Evolutionary conservation across 2,113 vertebrate genomes (phyloP).

Genomic region (Tiliqua scincoides): DNA sequence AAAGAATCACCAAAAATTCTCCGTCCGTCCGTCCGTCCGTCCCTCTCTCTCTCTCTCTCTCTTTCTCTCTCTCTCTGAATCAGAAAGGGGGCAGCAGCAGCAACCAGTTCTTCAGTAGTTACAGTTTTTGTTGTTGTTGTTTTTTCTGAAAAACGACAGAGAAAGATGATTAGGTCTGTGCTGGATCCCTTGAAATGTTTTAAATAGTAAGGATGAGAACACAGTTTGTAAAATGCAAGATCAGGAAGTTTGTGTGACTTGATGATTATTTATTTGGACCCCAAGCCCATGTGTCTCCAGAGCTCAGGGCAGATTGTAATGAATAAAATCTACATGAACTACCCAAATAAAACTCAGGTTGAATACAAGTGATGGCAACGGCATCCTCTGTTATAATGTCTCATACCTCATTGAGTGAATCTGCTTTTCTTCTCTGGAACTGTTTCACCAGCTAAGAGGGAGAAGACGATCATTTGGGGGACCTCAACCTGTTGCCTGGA

Average conservation of each 20-base stretch:
- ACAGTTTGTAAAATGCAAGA: background rate
- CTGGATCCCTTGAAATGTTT: constrained; percentile 2
- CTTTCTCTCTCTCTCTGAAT: no score
- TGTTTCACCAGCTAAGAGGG: background rate
- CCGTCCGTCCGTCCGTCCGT: no score
- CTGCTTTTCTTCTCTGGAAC: background rate
- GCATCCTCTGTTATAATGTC: background rate
- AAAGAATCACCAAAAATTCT: background rate
- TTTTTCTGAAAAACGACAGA: background rate
- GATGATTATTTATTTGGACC: background rate
- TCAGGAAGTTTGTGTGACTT: background rate
- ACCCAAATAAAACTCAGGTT: background rate
- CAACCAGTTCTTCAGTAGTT: rapidly evolving
- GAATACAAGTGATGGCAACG: background rate
- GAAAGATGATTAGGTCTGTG: background rate
- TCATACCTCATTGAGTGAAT: background rate
- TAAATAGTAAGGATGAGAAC: background rate
- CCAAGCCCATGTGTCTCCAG: background rate
- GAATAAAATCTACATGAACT: background rate
- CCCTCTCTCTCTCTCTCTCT: no score
- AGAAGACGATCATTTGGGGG: no score
- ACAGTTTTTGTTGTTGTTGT: no score
- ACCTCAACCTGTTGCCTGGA: no score
- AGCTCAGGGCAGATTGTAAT: background rate
- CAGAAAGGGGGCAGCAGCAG: no score